Conservation (phyloP, 2,888 invertebrate genomes). For the Leptopilina myrica region DNA sequence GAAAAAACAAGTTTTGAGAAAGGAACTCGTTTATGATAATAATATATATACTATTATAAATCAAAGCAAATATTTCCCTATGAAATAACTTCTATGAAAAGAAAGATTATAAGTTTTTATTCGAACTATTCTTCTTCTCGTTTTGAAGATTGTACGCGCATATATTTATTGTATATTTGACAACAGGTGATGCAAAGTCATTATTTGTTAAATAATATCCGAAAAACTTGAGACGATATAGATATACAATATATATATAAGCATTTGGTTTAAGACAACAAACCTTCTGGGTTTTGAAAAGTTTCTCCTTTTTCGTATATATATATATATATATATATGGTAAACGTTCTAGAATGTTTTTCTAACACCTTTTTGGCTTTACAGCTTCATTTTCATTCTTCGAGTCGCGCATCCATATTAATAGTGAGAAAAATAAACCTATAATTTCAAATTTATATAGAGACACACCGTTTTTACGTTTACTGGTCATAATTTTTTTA, state of each 20-base stretch:
- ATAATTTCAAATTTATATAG: slow-evolving; percentile 5
- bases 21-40: slow-evolving; percentile 24
- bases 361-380: slow-evolving; percentile 46
- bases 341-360: slow-evolving; percentile 45
- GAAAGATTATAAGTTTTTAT: slow-evolving; percentile 36
- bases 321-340: not conserved
- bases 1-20: slow-evolving; percentile 28
- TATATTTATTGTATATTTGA: not conserved
- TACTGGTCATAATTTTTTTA: not conserved
- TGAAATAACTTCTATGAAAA: slow-evolving; percentile 37
- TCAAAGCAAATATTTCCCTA: slow-evolving; percentile 34
- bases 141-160: not conserved
- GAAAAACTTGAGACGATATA: slow-evolving; percentile 56
- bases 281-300: slow-evolving; percentile 60
- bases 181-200: slow-evolving; percentile 55
- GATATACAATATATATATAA: not conserved
- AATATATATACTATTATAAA: not conserved
- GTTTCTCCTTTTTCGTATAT: slow-evolving; percentile 10
- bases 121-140: slow-evolving; percentile 1
- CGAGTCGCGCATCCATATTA: not conserved
- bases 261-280: slow-evolving; percentile 65
- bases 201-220: slow-evolving; percentile 67
- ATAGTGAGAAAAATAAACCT: slow-evolving; percentile 5
- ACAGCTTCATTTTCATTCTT: slow-evolving; percentile 37
- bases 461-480: not conserved